Evolutionary conservation across 1,140 invertebrate genomes (phyloP).

Genomic region (Sitodiplosis mosellana): DNA sequence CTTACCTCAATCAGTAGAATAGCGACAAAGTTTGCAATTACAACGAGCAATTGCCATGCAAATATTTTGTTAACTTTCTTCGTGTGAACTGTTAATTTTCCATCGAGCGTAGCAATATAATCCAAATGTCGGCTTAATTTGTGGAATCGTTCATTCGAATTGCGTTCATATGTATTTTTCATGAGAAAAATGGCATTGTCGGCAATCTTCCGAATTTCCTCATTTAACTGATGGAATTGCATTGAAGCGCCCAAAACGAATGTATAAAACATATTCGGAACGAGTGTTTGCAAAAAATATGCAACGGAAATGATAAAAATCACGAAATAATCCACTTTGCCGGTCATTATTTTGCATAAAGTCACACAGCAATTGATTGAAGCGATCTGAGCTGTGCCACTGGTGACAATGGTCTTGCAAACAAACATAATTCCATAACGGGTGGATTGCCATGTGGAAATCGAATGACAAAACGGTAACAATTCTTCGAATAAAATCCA

Average conservation of each 20-base stretch:
- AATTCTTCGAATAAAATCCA: background rate
- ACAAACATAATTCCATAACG: background rate
- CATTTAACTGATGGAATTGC: background rate
- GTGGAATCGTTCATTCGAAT: background rate
- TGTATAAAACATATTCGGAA: background rate
- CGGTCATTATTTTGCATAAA: background rate
- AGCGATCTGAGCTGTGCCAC: background rate
- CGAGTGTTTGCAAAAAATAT: background rate
- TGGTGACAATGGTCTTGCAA: background rate
- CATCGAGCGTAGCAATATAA: background rate
- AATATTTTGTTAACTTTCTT: background rate
- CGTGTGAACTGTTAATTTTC: background rate
- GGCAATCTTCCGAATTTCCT: background rate
- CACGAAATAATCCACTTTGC: background rate
- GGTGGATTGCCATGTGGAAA: background rate
- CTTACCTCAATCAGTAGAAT: background rate
- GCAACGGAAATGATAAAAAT: background rate
- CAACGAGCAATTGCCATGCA: background rate
- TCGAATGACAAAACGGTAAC: background rate
- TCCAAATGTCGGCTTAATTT: background rate
- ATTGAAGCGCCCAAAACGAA: background rate
- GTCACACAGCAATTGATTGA: background rate
- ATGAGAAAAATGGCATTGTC: background rate
- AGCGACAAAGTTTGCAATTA: background rate
- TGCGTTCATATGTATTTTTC: background rate